phyloP scores from a whole-genome alignment of 1,140 invertebrate species.

The Grapholita molesta region DNA sequence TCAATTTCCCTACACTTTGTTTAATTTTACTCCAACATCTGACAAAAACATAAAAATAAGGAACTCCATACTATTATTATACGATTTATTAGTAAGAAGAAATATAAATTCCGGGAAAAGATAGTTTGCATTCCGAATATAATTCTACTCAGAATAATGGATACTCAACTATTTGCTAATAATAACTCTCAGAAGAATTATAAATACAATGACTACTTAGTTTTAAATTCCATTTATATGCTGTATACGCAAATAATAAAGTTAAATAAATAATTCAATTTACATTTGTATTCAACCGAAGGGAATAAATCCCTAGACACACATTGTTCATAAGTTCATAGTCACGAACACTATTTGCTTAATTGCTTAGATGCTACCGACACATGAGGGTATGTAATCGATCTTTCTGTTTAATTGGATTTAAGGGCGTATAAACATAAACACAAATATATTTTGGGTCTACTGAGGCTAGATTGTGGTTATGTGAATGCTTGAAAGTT shows the following conservation, averaged over 20 bases:
- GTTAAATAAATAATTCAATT: neutral
- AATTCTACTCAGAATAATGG: too few relatives aligned
- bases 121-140: too few relatives aligned
- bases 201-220: neutral
- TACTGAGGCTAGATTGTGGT: neutral
- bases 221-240: neutral
- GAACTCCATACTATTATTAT: too few relatives aligned
- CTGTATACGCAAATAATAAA: neutral
- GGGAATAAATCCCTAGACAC: neutral
- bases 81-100: too few relatives aligned
- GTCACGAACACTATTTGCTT: slow-evolving; percentile 13
- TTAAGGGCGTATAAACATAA: slow-evolving; percentile 9
- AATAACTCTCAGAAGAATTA: neutral
- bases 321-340: slow-evolving; percentile 15
- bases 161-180: too few relatives aligned
- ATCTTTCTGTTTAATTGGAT: slow-evolving; percentile 12
- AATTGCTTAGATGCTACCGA: slow-evolving; percentile 11
- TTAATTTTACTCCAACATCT: neutral
- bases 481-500: neutral
- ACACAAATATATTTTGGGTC: slow-evolving; percentile 5
- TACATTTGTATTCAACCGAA: neutral
- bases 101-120: too few relatives aligned
- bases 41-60: too few relatives aligned
- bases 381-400: slow-evolving; percentile 13
- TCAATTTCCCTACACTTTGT: neutral